These are phyloP conservation scores for Ceyx cyanopectus DNA, from an alignment of 2,113 vertebrate species.

Conservation along the genomic window DNA sequence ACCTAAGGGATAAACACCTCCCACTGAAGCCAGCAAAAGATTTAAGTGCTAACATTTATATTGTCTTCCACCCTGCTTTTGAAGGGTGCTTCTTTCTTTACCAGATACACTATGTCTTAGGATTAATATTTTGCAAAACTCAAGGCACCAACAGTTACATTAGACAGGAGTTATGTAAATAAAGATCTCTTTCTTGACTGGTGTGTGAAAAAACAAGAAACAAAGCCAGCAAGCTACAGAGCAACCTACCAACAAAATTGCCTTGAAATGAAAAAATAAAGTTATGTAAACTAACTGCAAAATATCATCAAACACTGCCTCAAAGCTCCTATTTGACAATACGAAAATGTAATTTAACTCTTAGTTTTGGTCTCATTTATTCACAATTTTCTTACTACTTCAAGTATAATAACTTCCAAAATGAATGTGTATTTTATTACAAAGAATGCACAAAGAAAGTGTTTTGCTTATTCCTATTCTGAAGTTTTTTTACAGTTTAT, in stretches of 20 bases:
- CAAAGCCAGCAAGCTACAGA: not conserved
- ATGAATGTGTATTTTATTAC: rapidly evolving
- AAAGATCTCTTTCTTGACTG: not conserved
- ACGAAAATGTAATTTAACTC: not conserved
- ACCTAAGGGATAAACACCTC: constrained; percentile 30
- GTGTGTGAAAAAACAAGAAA: not conserved
- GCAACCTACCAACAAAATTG: not conserved
- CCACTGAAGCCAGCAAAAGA: not conserved
- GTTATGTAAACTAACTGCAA: not conserved
- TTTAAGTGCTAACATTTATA: not conserved
- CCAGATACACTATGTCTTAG: not conserved
- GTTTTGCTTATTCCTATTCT: not conserved
- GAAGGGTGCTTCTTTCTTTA: not conserved
- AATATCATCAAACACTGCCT: not conserved
- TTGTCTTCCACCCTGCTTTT: not conserved
- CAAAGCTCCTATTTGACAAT: not conserved
- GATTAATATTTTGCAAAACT: not conserved
- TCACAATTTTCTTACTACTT: not conserved
- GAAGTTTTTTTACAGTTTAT: not conserved
- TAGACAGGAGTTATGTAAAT: not conserved
- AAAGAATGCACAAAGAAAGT: not conserved
- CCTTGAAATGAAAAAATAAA: not conserved
- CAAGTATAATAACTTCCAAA: not conserved
- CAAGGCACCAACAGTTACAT: not conserved
- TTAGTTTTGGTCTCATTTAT: not conserved